Conservation (phyloP, 2,888 invertebrate species). For the Drosophila tripunctata region DNA sequence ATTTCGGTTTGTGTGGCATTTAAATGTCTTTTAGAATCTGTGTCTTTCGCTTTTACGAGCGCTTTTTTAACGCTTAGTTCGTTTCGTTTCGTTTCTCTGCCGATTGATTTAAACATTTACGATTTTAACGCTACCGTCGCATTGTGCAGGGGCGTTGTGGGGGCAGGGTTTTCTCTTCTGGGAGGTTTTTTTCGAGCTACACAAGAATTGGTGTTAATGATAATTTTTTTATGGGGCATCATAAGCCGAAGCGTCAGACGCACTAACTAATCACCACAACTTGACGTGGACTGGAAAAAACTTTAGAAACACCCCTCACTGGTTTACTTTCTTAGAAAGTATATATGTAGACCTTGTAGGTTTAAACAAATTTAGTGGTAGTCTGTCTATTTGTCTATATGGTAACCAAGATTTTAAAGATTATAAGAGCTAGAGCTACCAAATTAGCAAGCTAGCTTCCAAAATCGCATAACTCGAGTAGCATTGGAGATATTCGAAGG, state of each 20-base stretch:
- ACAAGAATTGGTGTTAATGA: slow-evolving; percentile 53
- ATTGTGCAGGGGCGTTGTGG: neutral
- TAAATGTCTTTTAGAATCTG: slow-evolving; percentile 40
- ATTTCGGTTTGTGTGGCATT: slow-evolving; percentile 68
- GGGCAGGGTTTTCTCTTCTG: neutral
- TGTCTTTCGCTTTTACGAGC: slow-evolving; percentile 58
- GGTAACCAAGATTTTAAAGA: neutral
- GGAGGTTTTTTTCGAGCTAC: neutral
- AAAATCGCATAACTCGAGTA: too few relatives aligned
- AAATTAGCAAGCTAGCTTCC: neutral
- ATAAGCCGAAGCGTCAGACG: slow-evolving; percentile 38
- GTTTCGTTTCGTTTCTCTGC: slow-evolving; percentile 49
- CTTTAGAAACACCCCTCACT: slow-evolving; percentile 10
- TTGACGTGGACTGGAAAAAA: slow-evolving; percentile 1
- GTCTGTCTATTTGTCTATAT: too few relatives aligned
- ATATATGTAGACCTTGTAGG: neutral
- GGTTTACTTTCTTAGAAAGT: neutral
- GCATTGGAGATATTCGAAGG: too few relatives aligned
- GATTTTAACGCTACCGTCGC: slow-evolving; percentile 9
- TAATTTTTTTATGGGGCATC: slow-evolving; percentile 18
- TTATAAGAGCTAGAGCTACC: neutral
- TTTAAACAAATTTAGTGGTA: neutral
- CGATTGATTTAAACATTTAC: slow-evolving; percentile 63
- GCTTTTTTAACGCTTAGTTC: slow-evolving; percentile 58
- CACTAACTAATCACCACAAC: slow-evolving; percentile 40